Evolutionary conservation across 2,888 invertebrate genomes (phyloP), one percentile per base, ranked within the genome.

Genomic region (Dryadula phaetusa): DNA sequence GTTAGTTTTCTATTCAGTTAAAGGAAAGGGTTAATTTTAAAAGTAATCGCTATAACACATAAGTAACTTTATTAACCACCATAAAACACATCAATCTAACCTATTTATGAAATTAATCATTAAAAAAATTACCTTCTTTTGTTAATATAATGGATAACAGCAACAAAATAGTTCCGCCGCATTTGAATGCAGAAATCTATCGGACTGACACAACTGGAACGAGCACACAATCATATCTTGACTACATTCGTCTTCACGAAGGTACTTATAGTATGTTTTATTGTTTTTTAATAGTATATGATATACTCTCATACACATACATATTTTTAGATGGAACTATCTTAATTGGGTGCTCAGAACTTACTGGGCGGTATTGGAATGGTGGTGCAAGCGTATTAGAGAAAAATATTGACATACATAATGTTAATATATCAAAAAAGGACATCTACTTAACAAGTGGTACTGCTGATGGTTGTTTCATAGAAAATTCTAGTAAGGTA

Each of bases 341-440:
- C 7, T 77, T 93, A 18, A 75, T 93, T 40, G 93, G 93, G 1
- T 86, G 86, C 72, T 92, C 93, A 54, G 92, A 93, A 76, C 73
- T 92, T 49, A 92, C 91, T 20, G 93, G 93, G 1, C 81, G 93
- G 5, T 89, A 90, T 71, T 93, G 93, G 93, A 88, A 88, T 76
- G 93, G 93, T 60, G 86, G 86, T 49, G 88, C 80, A 12, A 83
- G 81, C 66, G 72, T 92, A 63, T 87, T 82, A 66, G 78, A 83
- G 56, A 78, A 80, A 68, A 72, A 85, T n/a, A 60, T 66, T 47
- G 82, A 86, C 20, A 82, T 81, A 18, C 78, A 77, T 70, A 77
- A 75, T 61, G 71, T 74, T 40, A 74, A 72, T 44, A 76, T 80
- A 40, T 75, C 78, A n/a, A 87, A 84, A 66, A 80, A 81, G 66